Conservation (phyloP, 2,888 invertebrate genomes). For the Cryptocephalus primarius region DNA sequence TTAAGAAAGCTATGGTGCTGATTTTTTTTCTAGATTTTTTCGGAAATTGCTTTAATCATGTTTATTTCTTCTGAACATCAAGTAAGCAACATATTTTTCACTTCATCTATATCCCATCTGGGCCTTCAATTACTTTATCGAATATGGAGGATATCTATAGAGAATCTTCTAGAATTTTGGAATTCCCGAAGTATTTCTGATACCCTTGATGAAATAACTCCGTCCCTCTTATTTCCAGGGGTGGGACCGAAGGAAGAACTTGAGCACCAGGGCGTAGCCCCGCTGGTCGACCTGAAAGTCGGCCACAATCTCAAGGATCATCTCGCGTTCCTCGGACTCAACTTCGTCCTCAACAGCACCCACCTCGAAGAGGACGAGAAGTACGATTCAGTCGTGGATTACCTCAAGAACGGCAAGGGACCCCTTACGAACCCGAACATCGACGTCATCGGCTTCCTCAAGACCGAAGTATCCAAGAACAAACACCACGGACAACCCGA, state of each 20-base stretch:
- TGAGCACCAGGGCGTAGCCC: constrained; percentile 42
- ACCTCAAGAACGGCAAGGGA: constrained; percentile 27
- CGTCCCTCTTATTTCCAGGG: constrained; percentile 25
- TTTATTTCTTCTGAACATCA: no score
- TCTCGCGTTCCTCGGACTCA: constrained; percentile 52
- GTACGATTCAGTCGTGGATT: constrained; percentile 24
- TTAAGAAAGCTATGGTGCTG: no score
- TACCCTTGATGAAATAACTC: no score
- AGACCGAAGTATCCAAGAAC: constrained; percentile 27
- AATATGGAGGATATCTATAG: no score
- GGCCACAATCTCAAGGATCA: constrained; percentile 64
- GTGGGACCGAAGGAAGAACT: constrained; percentile 55
- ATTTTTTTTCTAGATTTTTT: no score
- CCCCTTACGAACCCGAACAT: constrained; percentile 22
- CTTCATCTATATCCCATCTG: no score
- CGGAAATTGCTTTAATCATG: no score
- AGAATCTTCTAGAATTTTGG: no score
- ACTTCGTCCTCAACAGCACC: constrained; percentile 38
- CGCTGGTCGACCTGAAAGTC: constrained; percentile 48
- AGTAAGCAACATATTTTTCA: no score
- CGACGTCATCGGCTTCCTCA: constrained; percentile 25
- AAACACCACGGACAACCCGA: constrained; percentile 24
- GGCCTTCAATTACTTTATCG: no score
- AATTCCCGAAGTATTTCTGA: no score
- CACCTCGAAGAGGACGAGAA: constrained; percentile 21